phyloP scores from a whole-genome alignment of 1,140 invertebrate genomes.

The Ephestia elutella region DNA sequence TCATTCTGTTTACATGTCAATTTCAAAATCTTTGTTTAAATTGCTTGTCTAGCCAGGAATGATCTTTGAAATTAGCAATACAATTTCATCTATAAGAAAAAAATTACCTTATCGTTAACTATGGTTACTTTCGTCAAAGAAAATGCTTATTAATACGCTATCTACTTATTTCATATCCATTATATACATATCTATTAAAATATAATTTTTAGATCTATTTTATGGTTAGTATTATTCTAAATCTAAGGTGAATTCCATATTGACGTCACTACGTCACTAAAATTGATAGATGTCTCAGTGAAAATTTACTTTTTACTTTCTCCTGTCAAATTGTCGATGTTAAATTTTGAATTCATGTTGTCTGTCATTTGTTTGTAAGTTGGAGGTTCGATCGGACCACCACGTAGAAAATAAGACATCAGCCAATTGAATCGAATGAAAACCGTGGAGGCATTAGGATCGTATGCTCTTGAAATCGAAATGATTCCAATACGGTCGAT shows the following conservation, averaged over 20 bases:
- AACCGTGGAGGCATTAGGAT: slow-evolving; percentile 57
- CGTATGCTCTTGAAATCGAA: slow-evolving; percentile 43
- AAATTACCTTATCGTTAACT: too few relatives aligned
- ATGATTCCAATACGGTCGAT: slow-evolving; percentile 44
- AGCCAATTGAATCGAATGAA: slow-evolving; percentile 58
- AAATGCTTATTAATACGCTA: too few relatives aligned
- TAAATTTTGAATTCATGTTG: slow-evolving; percentile 3
- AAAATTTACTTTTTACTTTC: neutral
- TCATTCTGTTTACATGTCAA: neutral
- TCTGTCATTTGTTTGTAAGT: slow-evolving; percentile 6
- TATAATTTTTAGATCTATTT: too few relatives aligned
- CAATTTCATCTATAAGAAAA: too few relatives aligned
- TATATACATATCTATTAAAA: too few relatives aligned
- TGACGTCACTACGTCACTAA: too few relatives aligned
- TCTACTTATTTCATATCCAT: too few relatives aligned
- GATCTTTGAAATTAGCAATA: too few relatives aligned
- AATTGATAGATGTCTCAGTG: too few relatives aligned
- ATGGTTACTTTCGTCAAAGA: too few relatives aligned
- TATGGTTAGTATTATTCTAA: too few relatives aligned
- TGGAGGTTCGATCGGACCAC: slow-evolving; percentile 41
- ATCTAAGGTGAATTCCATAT: too few relatives aligned
- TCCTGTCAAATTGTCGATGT: slow-evolving; percentile 1
- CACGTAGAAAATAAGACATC: slow-evolving; percentile 60
- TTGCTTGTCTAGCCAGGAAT: neutral
- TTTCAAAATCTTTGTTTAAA: neutral